Conservation (phyloP, 2,888 invertebrate species). For the Chrysina gloriosa region DNA sequence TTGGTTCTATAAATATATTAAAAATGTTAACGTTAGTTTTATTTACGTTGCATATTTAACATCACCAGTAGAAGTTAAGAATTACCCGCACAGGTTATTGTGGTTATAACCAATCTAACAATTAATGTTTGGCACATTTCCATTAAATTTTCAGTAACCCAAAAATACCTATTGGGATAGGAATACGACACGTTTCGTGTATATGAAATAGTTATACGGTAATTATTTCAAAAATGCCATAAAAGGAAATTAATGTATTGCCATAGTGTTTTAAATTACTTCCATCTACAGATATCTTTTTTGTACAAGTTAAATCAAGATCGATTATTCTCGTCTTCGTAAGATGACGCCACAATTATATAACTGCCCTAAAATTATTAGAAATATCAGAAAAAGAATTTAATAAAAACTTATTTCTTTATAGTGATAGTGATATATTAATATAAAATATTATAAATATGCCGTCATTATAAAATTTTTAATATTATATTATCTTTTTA, state of each 20-base stretch:
- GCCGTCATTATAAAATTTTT: too few species aligned
- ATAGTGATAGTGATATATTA: too few species aligned
- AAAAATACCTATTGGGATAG: background rate
- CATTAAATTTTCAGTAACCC: background rate
- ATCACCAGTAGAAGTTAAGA: background rate
- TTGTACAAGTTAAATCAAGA: background rate
- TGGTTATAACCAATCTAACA: background rate
- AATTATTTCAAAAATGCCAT: too few species aligned
- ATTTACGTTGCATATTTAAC: background rate
- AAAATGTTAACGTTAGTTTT: background rate
- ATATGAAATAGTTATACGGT: too few species aligned
- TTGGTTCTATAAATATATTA: background rate
- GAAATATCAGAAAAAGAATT: too few species aligned
- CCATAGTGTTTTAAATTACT: too few species aligned
- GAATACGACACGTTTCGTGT: too few species aligned
- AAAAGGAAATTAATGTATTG: background rate
- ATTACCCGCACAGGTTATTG: background rate
- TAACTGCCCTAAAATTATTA: too few species aligned
- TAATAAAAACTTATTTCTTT: too few species aligned
- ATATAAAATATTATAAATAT: too few species aligned
- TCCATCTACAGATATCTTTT: background rate
- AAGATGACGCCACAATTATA: background rate
- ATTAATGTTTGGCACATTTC: conserved; percentile 21
- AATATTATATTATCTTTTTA: too few species aligned
- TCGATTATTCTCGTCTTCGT: background rate